Evolutionary conservation across 2,797 vertebrate genomes (phyloP).

Genomic region (Enteromius viviparus): DNA sequence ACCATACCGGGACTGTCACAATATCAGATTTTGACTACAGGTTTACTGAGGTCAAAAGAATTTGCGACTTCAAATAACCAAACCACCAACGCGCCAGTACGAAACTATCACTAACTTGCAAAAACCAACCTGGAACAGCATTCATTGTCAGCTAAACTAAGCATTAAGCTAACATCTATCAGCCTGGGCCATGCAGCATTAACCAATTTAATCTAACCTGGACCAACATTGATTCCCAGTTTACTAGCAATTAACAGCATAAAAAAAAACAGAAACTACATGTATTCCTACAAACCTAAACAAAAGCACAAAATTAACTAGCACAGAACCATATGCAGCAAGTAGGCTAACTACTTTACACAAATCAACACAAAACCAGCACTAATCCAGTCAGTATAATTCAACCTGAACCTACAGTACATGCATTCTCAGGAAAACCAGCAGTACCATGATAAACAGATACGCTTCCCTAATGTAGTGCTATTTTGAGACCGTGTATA

Average conservation of each 20-base stretch:
- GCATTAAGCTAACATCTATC: neutral
- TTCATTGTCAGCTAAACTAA: neutral
- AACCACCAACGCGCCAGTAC: no score
- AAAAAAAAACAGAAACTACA: neutral
- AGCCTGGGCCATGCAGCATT: neutral
- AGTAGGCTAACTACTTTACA: no score
- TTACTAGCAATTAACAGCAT: neutral
- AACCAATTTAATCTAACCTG: neutral
- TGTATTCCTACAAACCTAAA: neutral
- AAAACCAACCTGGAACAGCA: neutral
- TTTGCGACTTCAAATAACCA: no score
- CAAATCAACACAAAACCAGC: no score
- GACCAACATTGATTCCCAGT: neutral
- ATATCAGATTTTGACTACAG: neutral
- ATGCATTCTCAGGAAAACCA: neutral
- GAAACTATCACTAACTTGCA: neutral
- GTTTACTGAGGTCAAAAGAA: neutral
- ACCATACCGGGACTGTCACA: neutral
- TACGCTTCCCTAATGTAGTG: no score
- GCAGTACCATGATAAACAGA: neutral
- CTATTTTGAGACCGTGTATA: no score
- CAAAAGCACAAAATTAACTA: no score
- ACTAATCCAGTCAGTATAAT: no score
- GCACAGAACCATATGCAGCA: no score
- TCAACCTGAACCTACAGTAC: no score